Evolutionary conservation across 2,113 vertebrate species (phyloP).

Genomic region (Mystacornis crossleyi): DNA sequence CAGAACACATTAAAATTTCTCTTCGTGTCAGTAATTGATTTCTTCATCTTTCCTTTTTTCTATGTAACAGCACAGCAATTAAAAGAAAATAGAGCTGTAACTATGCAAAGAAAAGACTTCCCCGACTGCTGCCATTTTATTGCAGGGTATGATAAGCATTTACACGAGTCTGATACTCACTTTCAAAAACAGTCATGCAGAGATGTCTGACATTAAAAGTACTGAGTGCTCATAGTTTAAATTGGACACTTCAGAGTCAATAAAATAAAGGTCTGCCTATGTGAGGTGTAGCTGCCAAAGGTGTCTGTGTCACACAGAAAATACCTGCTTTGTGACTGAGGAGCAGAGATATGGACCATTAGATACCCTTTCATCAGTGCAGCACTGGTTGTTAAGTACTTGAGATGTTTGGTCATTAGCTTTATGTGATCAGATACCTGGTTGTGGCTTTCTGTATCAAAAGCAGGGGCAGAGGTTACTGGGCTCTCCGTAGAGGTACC

Average conservation of each 20-base stretch:
- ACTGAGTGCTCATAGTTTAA: not conserved
- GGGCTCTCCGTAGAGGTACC: not conserved
- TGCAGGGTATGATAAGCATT: not conserved
- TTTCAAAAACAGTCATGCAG: not conserved
- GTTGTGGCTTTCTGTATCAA: not conserved
- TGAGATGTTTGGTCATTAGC: not conserved
- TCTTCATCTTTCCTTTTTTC: not conserved
- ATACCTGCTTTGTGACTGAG: not conserved
- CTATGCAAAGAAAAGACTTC: not conserved
- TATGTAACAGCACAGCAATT: not conserved
- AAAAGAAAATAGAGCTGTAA: conserved; percentile 2
- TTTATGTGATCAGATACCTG: not conserved
- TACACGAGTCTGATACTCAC: not conserved
- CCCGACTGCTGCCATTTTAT: not conserved
- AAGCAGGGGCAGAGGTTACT: not conserved
- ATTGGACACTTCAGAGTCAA: not conserved
- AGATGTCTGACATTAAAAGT: not conserved
- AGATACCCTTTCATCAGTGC: not conserved
- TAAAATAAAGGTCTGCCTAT: not conserved
- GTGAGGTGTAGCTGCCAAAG: not conserved
- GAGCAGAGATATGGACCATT: not conserved
- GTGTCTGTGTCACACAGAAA: not conserved
- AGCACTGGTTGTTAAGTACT: not conserved
- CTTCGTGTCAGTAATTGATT: not conserved
- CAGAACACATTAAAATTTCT: not conserved